A percentile compares a stretch with the other conserved stretches of the same genome.
phyloP scores from a whole-genome alignment of 2,888 invertebrate species.

The Hydriomena furcata region DNA sequence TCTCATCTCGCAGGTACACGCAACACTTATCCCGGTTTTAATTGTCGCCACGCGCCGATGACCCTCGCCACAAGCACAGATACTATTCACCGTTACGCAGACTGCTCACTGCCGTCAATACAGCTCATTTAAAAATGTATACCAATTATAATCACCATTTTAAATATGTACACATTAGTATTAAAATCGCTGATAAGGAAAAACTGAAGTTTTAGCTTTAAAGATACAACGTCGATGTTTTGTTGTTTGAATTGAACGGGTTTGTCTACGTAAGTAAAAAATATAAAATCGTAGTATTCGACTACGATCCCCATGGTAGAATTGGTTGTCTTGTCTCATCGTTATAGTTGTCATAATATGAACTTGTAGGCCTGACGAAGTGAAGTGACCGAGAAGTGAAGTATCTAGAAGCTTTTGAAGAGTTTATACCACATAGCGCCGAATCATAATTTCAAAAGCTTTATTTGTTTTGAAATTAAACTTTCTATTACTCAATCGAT shows the following conservation, averaged over 20 bases:
- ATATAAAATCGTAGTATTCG: too few relatives aligned
- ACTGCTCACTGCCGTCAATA: conserved; percentile 42
- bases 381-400: too few relatives aligned
- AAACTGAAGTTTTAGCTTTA: conserved; percentile 19
- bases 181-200: conserved; percentile 32
- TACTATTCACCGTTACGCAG: conserved; percentile 29
- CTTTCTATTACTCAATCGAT: conserved; percentile 47
- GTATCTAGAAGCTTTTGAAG: too few relatives aligned
- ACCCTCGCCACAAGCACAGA: conserved; percentile 53
- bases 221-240: conserved; percentile 3
- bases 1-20: conserved; percentile 81
- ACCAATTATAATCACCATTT: conserved; percentile 26
- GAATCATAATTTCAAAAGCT: too few relatives aligned
- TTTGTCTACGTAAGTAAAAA: too few relatives aligned
- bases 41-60: conserved; percentile 81
- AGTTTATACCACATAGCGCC: too few relatives aligned
- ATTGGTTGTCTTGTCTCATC: neutral
- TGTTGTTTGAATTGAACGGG: too few relatives aligned
- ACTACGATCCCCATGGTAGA: too few relatives aligned
- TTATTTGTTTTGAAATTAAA: conserved; percentile 20
- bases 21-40: conserved; percentile 82
- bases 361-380: too few relatives aligned
- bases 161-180: conserved; percentile 25
- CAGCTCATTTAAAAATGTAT: conserved; percentile 45
- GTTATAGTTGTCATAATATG: neutral